A percentile compares a stretch with the other conserved stretches of the same genome.
Conservation (phyloP, 2,113 vertebrate genomes). For the Quiscalus mexicanus region DNA sequence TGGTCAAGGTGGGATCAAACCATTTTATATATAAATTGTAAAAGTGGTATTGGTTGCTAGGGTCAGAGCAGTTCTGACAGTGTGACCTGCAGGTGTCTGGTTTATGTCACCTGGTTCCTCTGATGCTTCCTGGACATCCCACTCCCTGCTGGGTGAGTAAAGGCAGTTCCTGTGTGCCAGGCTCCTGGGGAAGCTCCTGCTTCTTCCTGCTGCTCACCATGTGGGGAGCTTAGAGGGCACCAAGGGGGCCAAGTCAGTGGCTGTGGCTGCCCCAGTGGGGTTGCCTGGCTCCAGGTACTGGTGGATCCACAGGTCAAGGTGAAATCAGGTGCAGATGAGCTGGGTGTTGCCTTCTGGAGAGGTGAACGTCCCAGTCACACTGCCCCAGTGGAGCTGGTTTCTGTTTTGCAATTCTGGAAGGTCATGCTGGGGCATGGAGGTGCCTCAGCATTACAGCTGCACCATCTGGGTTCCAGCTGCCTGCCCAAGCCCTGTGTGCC, state of each 20-base stretch:
- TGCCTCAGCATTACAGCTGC: neutral
- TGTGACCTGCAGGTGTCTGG: rapidly evolving
- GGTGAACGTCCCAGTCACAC: rapidly evolving
- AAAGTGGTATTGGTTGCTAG: neutral
- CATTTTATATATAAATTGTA: neutral
- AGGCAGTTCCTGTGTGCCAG: neutral
- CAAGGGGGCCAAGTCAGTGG: neutral
- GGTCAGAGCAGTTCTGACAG: neutral
- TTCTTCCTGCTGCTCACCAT: rapidly evolving
- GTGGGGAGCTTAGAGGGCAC: neutral
- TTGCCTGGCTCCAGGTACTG: neutral
- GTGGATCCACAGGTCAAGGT: neutral
- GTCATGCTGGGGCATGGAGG: neutral
- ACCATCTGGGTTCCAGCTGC: neutral
- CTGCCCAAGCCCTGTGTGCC: neutral
- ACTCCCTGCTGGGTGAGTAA: rapidly evolving
- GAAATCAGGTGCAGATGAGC: neutral
- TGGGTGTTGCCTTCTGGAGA: neutral
- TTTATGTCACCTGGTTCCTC: rapidly evolving
- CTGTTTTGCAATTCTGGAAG: neutral
- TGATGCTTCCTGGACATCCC: neutral
- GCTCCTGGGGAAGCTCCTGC: neutral
- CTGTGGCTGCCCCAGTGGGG: rapidly evolving
- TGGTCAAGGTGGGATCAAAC: neutral
- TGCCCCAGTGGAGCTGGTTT: neutral